phyloP scores from a whole-genome alignment of 2,888 invertebrate species.

The Chydorus sphaericus region DNA sequence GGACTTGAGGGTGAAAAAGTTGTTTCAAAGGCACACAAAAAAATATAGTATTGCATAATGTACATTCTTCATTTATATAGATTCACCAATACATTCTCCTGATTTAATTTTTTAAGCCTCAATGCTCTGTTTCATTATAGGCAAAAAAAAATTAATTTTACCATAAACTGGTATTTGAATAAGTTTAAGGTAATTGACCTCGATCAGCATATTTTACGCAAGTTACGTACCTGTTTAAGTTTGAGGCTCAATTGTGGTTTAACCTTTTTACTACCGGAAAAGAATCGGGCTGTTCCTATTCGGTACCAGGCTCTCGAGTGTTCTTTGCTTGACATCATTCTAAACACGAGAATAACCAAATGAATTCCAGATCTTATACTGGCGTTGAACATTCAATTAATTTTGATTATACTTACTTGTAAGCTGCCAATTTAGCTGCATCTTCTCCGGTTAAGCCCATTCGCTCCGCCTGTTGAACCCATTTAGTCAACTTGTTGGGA shows the following conservation, averaged over 20 bases:
- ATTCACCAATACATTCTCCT: too few relatives aligned
- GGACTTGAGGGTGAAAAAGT: too few relatives aligned
- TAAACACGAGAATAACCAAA: constrained; percentile 17
- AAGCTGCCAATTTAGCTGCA: constrained; percentile 37
- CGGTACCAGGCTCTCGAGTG: constrained; percentile 42
- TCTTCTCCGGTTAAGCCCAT: constrained; percentile 37
- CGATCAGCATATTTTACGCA: too few relatives aligned
- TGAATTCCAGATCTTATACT: too few relatives aligned
- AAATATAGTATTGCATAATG: too few relatives aligned
- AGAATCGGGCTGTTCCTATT: constrained; percentile 36
- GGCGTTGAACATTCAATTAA: not conserved
- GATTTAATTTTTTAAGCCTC: too few relatives aligned
- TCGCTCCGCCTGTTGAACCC: constrained; percentile 34
- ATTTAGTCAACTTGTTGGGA: constrained; percentile 30
- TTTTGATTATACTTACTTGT: constrained; percentile 26
- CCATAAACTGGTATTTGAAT: too few relatives aligned
- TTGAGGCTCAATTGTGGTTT: constrained; percentile 32
- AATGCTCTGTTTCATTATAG: too few relatives aligned
- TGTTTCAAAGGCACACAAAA: too few relatives aligned
- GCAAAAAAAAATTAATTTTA: too few relatives aligned
- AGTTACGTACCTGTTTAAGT: constrained; percentile 35
- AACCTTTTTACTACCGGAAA: constrained; percentile 35
- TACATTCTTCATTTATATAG: too few relatives aligned
- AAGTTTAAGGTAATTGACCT: too few relatives aligned
- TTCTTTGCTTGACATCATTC: constrained; percentile 29